Percentiles rank a stretch among this genome's conserved stretches.
Conservation (phyloP, 2,888 invertebrate species). For the Itoplectis maculator region DNA sequence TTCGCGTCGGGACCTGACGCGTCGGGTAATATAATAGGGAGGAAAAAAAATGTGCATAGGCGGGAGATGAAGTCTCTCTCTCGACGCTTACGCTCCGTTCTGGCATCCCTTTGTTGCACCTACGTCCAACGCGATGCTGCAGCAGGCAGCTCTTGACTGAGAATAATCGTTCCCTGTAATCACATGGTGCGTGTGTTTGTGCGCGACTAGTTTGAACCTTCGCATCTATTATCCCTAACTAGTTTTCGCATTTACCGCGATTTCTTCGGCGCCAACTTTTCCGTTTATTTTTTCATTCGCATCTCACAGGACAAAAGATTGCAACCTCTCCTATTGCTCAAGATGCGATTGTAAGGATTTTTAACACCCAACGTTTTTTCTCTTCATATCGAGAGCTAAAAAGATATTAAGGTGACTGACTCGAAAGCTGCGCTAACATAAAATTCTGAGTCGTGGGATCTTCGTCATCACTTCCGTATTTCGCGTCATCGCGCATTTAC, state of each 20-base stretch:
- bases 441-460: constrained; percentile 2
- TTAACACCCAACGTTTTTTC: no score
- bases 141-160: constrained; percentile 71
- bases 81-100: constrained; percentile 68
- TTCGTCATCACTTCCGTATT: constrained; percentile 22
- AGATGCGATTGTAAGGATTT: no score
- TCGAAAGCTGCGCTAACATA: not conserved
- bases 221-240: constrained; percentile 1
- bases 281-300: not conserved
- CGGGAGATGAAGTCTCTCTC: constrained; percentile 7
- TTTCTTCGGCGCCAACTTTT: not conserved
- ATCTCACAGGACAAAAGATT: no score
- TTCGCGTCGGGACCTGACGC: constrained; percentile 61
- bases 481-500: constrained; percentile 36
- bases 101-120: constrained; percentile 77
- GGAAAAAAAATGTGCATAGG: constrained; percentile 21
- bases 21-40: constrained; percentile 19
- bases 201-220: constrained; percentile 24
- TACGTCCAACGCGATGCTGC: constrained; percentile 59
- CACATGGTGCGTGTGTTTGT: constrained; percentile 26
- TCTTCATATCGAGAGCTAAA: no score
- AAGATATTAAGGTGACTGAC: not conserved
- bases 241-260: not conserved
- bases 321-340: no score
- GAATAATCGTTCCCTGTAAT: constrained; percentile 55